Base-by-base conservation (phyloP, 2,113 vertebrate genomes). In the Colossoma macropomum region DNA sequence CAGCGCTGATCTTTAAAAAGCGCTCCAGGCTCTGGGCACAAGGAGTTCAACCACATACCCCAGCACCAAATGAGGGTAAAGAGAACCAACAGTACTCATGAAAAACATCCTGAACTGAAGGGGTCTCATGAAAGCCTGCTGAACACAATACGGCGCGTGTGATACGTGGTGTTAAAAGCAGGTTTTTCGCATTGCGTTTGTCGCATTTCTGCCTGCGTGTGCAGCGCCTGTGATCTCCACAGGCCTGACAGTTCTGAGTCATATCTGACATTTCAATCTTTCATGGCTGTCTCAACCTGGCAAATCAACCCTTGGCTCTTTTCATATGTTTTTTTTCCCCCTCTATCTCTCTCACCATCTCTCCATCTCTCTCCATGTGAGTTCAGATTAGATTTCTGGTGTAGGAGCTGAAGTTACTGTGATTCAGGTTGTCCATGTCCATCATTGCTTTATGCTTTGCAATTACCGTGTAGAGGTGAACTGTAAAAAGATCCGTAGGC, bases 191-290 rank as follows among this genome's bases (percentile, higher is more conserved):
- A 56, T 25, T 50, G n/a, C 28, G 21, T 69, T 63, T 52, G 48
- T 50, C 23, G 38, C 63, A 25, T 83, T 72, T 66, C 28, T 60
- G 52, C 28, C 19, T 76, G 28, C 45, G 56, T 69, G 59, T 80
- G 45, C 71, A 34, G 60, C 56, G 59, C 63, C 75, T 70, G 69
- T 79, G 69, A 84, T 84, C 59, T 84, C 75, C 66, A 63, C 70
- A 59, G 63, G 56, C 38, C 77, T 79, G 70, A 65, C 56, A 50
- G 63, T 60, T 82, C 79, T 84, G 79, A 88, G 27, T 86, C 84
- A 88, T 71, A 71, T 81, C 75, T 84, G 84, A 86, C 71, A 86
- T 88, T 88, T 88, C 70, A 84, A 80, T 82, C 75, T 79, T 79
- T 79, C 79, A 84, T 83, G 60, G 63, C 77, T 30, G 69, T 81